These are phyloP conservation scores for Agelaius tricolor DNA, from an alignment of 2,113 vertebrate genomes.

Conservation along the genomic window DNA sequence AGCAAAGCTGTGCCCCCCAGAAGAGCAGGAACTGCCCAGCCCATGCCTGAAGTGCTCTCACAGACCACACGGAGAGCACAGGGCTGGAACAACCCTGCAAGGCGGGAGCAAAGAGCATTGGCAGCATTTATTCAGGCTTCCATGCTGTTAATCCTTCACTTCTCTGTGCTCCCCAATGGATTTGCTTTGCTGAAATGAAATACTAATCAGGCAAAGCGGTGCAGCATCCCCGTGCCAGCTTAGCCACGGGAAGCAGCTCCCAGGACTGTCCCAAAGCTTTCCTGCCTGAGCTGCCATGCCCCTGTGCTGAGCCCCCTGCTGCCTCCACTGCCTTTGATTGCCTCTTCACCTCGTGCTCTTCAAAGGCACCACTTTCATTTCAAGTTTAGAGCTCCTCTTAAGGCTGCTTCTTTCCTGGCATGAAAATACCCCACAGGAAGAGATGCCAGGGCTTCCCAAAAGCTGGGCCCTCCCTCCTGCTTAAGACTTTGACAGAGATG, in stretches of 20 bases:
- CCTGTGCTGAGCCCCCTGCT: neutral
- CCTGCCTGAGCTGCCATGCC: neutral
- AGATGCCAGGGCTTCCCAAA: neutral
- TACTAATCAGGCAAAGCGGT: neutral
- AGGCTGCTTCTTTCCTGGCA: neutral
- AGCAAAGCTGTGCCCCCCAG: neutral
- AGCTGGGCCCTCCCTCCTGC: neutral
- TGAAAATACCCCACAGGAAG: neutral
- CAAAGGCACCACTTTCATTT: neutral
- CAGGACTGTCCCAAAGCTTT: neutral
- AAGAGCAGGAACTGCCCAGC: neutral
- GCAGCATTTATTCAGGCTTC: neutral
- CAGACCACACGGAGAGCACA: accelerated
- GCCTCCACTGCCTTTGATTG: neutral
- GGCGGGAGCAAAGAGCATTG: neutral
- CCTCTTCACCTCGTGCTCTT: neutral
- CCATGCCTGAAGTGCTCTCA: neutral
- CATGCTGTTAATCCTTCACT: neutral
- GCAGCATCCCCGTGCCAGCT: neutral
- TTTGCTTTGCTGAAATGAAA: neutral
- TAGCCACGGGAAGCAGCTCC: neutral
- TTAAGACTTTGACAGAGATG: neutral
- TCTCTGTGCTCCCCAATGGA: neutral
- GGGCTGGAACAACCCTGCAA: neutral
- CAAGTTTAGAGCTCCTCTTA: neutral